These are phyloP conservation scores for Spicauda simplicius DNA, from an alignment of 2,888 invertebrate genomes.

Conservation along the genomic window DNA sequence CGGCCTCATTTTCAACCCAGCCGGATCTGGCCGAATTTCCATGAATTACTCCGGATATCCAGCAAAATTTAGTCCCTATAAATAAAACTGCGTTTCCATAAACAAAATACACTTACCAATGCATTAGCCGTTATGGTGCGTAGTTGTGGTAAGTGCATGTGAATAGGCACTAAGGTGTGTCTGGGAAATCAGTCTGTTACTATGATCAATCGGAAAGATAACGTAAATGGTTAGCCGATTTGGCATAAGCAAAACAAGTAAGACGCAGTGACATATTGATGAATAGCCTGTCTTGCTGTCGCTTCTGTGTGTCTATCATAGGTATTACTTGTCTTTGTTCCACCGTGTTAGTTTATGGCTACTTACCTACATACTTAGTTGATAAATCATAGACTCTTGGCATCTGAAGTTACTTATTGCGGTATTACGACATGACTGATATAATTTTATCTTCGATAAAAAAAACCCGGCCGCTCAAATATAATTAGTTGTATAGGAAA, in stretches of 20 bases:
- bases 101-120: too few species aligned
- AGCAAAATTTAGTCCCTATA: too few species aligned
- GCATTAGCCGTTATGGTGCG: too few species aligned
- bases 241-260: conserved; percentile 48
- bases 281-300: conserved; percentile 63
- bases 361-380: background rate
- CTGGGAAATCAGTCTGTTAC: conserved; percentile 49
- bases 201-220: conserved; percentile 62
- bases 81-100: too few species aligned
- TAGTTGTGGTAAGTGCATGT: too few species aligned
- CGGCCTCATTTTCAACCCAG: too few species aligned
- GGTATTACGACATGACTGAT: background rate
- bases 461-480: too few species aligned
- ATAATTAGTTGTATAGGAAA: too few species aligned
- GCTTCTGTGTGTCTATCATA: conserved; percentile 68
- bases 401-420: background rate
- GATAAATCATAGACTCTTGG: background rate
- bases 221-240: conserved; percentile 50
- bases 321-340: conserved; percentile 36
- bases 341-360: conserved; percentile 2
- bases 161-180: background rate
- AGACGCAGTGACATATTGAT: conserved; percentile 64
- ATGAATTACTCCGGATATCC: too few species aligned
- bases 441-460: background rate
- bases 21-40: too few species aligned